Conservation (phyloP, 2,113 vertebrate genomes). For the Neogale vison region DNA sequence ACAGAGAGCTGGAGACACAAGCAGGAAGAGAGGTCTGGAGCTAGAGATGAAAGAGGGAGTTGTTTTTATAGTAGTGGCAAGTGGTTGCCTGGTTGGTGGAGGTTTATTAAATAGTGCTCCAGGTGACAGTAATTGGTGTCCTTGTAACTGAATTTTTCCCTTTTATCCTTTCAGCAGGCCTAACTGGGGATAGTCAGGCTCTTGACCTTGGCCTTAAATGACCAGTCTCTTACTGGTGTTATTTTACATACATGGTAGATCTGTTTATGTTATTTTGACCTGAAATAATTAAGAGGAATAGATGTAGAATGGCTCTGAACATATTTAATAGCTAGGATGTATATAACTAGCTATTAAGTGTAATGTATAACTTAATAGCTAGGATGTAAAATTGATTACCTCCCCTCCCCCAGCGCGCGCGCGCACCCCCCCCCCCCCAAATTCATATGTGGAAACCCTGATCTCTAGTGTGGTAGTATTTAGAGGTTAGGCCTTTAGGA, state of each 20-base stretch:
- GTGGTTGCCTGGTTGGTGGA: neutral
- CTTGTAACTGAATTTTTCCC: neutral
- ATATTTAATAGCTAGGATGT: neutral
- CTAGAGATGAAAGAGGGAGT: neutral
- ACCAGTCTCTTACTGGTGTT: neutral
- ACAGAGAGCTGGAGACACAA: neutral
- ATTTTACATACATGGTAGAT: neutral
- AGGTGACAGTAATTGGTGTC: neutral
- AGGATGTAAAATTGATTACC: neutral
- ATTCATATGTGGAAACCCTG: neutral
- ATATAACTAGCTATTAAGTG: no score
- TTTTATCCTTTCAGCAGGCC: neutral
- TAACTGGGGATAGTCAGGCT: neutral
- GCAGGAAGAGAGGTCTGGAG: neutral
- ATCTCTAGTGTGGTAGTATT: neutral
- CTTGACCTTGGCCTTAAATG: neutral
- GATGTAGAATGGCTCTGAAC: neutral
- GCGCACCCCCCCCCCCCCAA: no score
- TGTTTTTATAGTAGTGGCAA: neutral
- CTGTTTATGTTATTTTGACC: constrained; percentile 26
- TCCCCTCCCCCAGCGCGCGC: accelerated
- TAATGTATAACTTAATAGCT: neutral
- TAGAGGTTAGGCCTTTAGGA: neutral
- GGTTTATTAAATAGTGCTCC: neutral
- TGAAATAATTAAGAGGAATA: neutral